Conservation (phyloP, 2,797 vertebrate species). For the Siniperca scherzeri region DNA sequence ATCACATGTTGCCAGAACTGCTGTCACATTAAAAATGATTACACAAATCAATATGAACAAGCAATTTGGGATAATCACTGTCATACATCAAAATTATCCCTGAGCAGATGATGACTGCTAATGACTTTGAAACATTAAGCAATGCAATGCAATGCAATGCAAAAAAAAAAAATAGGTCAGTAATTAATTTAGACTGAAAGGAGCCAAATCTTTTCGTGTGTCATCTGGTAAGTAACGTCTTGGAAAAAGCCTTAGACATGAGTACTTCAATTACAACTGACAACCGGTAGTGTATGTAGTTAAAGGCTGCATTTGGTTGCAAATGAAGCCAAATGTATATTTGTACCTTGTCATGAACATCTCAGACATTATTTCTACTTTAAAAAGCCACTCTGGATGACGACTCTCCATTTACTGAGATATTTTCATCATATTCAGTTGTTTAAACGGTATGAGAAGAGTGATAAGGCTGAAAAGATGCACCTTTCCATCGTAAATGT, state of each 20-base stretch:
- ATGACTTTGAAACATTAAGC: conserved; percentile 75
- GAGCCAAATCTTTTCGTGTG: conserved; percentile 35
- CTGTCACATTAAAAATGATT: conserved; percentile 65
- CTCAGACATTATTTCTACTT: not conserved
- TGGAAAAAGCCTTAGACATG: conserved; percentile 19
- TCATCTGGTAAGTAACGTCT: conserved; percentile 23
- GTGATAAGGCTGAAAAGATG: not conserved
- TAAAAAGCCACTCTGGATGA: not conserved
- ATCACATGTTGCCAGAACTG: conserved; percentile 49
- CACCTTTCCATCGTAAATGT: not conserved
- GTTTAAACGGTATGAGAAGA: not conserved
- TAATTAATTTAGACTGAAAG: conserved; percentile 64
- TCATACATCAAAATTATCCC: conserved; percentile 70
- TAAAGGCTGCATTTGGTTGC: not conserved
- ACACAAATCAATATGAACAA: conserved; percentile 65
- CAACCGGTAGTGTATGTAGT: not conserved
- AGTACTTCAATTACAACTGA: conserved; percentile 27
- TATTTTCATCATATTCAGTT: not conserved
- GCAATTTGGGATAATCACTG: conserved; percentile 74
- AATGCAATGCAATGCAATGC: conserved; percentile 48
- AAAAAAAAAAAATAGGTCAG: conserved; percentile 54
- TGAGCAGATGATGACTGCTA: conserved; percentile 67
- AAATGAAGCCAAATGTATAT: not conserved
- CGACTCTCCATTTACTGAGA: not conserved
- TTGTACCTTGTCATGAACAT: not conserved